phyloP scores from a whole-genome alignment of 2,797 vertebrate species.

The Smutsia temminckii region DNA sequence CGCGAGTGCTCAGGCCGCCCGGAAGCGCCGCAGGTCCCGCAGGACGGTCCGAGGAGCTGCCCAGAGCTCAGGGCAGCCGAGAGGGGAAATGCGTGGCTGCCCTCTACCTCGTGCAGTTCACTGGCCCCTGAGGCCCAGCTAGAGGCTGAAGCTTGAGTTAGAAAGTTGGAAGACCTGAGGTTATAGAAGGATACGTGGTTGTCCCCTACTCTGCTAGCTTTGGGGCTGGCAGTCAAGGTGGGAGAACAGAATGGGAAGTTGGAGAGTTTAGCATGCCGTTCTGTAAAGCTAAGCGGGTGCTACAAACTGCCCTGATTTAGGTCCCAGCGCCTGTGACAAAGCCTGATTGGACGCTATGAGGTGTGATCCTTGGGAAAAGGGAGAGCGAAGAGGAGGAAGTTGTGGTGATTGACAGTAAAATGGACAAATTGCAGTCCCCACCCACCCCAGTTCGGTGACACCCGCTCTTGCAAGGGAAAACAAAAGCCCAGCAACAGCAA shows the following conservation, averaged over 20 bases:
- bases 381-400: not conserved
- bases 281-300: not conserved
- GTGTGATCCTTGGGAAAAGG: not conserved
- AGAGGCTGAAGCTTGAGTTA: not conserved
- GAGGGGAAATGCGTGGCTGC: not conserved
- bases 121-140: too few species aligned
- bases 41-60: not conserved
- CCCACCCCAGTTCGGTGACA: too few species aligned
- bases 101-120: accelerated
- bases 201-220: too few species aligned
- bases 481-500: not conserved
- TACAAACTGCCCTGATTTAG: not conserved
- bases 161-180: not conserved
- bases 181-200: not conserved
- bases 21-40: not conserved
- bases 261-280: not conserved
- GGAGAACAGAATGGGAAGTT: not conserved
- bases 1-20: too few species aligned
- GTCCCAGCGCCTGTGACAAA: not conserved
- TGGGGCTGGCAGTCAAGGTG: not conserved
- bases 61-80: not conserved
- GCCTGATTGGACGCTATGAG: not conserved
- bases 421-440: too few species aligned
- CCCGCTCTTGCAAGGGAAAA: not conserved
- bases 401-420: not conserved